Conservation (phyloP, 53 echinoderm and acorn worm species). For the Astropecten irregularis region DNA sequence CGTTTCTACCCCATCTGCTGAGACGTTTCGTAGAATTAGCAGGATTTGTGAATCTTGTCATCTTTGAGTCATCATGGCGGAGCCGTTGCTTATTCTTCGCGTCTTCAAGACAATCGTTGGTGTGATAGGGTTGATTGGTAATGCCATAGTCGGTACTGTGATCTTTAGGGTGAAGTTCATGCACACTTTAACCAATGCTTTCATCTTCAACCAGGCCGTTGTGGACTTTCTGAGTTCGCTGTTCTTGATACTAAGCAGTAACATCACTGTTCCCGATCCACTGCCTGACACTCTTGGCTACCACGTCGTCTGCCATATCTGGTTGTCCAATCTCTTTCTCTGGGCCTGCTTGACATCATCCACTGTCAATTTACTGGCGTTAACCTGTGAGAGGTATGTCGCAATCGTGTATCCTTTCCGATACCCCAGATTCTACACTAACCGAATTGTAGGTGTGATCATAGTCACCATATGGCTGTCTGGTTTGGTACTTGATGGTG, state of each 20-base stretch:
- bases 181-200: slow-evolving; percentile 54
- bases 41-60: too few species aligned
- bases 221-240: slow-evolving; percentile 46
- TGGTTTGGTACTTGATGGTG: slow-evolving; percentile 22
- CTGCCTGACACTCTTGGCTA: slow-evolving; percentile 35
- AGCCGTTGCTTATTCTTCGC: slow-evolving; percentile 23
- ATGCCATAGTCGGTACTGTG: slow-evolving; percentile 27
- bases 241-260: slow-evolving; percentile 32
- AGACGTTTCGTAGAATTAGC: too few species aligned
- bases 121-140: slow-evolving; percentile 49
- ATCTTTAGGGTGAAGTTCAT: slow-evolving; percentile 41
- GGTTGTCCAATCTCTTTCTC: slow-evolving; percentile 38
- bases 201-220: slow-evolving; percentile 57
- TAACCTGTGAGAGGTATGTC: slow-evolving; percentile 52
- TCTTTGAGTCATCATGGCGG: slow-evolving; percentile 35
- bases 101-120: slow-evolving; percentile 50
- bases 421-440: slow-evolving; percentile 33
- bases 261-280: slow-evolving; percentile 4
- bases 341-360: slow-evolving; percentile 44
- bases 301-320: slow-evolving; percentile 49
- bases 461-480: slow-evolving; percentile 36
- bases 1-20: too few species aligned
- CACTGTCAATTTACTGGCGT: slow-evolving; percentile 28
- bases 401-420: slow-evolving; percentile 52
- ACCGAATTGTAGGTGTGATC: not conserved